Base-by-base conservation (phyloP, 35 echinoderm and acorn worm species). In the Patiria miniata region DNA sequence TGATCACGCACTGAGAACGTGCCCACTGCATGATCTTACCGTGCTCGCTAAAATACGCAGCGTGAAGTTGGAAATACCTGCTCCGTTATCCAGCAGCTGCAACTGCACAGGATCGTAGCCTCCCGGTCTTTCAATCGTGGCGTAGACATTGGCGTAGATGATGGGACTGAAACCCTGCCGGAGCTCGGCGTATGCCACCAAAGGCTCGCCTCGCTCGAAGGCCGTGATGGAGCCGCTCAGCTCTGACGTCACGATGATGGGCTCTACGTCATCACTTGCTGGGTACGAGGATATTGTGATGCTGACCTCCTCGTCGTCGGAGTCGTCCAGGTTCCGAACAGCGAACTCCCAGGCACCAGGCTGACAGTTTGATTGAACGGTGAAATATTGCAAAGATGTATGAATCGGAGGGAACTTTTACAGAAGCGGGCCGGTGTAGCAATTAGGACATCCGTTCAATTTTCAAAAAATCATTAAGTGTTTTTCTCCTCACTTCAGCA, bases 1-100 rank as follows among this genome's bases (percentile, higher is more conserved):
- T n/a, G n/a, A n/a, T n/a, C n/a, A n/a, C n/a, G n/a, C n/a, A n/a
- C n/a, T 47, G 42, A 47, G 42, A 47, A 6, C 42, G 42, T 47
- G 42, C n/a, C n/a, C n/a, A n/a, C n/a, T n/a, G n/a, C n/a, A n/a
- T n/a, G n/a, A n/a, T n/a, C n/a, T n/a, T n/a, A n/a, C n/a, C n/a
- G n/a, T n/a, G n/a, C n/a, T n/a, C n/a, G n/a, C n/a, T n/a, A n/a
- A n/a, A n/a, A n/a, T n/a, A n/a, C n/a, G n/a, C n/a, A n/a, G n/a
- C n/a, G n/a, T 47, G 42, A 47, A 47, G 36, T 39, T 34, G n/a
- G 8, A 91, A 81, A 40, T 52, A 92, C 90, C 85, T 52, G 92
- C 92, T 15, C 92, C 92, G 33, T 94, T 94, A 47, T 94, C 92
- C 23, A 73, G 52, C 1, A 94, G 83, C 50, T 79, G 90, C 17